phyloP scores from a whole-genome alignment of 1,140 invertebrate genomes.

The Orchestia grillus region DNA sequence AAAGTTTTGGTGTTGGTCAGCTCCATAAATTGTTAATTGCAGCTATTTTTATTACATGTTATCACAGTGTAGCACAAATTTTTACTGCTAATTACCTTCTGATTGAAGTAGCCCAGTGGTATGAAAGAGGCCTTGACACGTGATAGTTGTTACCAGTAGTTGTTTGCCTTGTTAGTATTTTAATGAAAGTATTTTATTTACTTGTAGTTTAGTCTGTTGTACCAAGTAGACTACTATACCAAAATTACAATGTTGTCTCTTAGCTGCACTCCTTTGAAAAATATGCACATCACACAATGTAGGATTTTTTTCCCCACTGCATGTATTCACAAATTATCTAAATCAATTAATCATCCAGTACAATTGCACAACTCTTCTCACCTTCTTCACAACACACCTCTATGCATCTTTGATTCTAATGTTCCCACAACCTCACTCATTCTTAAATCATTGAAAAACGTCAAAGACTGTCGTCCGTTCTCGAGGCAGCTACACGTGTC shows the following conservation, averaged over 20 bases:
- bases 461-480: neutral
- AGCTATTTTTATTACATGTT: neutral
- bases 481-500: constrained; percentile 29
- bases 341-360: neutral
- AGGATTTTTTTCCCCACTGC: neutral
- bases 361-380: neutral
- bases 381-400: neutral
- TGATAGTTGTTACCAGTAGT: neutral
- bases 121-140: neutral
- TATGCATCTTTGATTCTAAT: neutral
- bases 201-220: neutral
- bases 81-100: neutral
- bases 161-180: constrained; percentile 9
- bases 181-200: neutral
- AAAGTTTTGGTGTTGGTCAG: neutral
- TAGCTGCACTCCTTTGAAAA: neutral
- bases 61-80: neutral
- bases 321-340: neutral
- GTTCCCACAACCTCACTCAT: neutral
- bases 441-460: neutral
- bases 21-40: neutral
- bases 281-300: neutral
- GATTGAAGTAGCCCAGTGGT: neutral
- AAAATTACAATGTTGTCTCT: neutral
- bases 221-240: neutral